These are phyloP conservation scores for Cassiopea andromeda DNA, from an alignment of 30 jellyfish, hydroid and myxozoan genomes.

Conservation along the genomic window DNA sequence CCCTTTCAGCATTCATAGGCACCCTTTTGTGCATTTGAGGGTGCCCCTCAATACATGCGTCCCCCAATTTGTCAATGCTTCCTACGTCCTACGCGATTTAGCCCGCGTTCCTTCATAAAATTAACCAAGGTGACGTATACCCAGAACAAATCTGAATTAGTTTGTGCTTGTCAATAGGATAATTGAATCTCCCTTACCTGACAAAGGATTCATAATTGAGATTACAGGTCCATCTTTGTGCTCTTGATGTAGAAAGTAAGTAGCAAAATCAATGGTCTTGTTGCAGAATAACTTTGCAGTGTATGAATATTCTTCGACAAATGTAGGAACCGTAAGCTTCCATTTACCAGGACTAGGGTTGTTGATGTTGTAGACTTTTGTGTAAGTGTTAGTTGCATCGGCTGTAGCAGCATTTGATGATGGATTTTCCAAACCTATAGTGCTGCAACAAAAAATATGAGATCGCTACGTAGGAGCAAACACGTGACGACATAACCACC, in stretches of 20 bases:
- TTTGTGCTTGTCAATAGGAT: too few species aligned
- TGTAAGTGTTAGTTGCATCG: slow-evolving; percentile 31
- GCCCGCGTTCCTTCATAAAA: too few species aligned
- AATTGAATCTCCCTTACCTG: slow-evolving; percentile 16
- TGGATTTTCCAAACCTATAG: slow-evolving; percentile 36
- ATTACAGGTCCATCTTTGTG: slow-evolving; percentile 19
- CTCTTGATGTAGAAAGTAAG: slow-evolving; percentile 61
- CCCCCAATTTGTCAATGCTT: too few species aligned
- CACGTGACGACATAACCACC: too few species aligned
- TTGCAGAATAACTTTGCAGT: slow-evolving; percentile 25
- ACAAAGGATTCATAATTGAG: slow-evolving; percentile 24
- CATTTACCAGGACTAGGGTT: slow-evolving; percentile 54
- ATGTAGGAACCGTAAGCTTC: slow-evolving; percentile 19
- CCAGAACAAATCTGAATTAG: too few species aligned
- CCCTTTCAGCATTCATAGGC: too few species aligned
- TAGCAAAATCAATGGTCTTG: slow-evolving; percentile 18
- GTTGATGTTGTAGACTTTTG: slow-evolving; percentile 45
- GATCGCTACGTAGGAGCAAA: not conserved
- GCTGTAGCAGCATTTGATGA: slow-evolving; percentile 28
- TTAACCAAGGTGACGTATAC: too few species aligned
- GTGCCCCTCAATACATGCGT: too few species aligned
- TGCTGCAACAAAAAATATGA: not conserved
- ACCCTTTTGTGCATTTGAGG: too few species aligned
- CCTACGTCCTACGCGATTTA: too few species aligned
- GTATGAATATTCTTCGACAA: slow-evolving; percentile 29